Conservation (phyloP, 2,888 invertebrate species). For the Bombylius discolor region DNA sequence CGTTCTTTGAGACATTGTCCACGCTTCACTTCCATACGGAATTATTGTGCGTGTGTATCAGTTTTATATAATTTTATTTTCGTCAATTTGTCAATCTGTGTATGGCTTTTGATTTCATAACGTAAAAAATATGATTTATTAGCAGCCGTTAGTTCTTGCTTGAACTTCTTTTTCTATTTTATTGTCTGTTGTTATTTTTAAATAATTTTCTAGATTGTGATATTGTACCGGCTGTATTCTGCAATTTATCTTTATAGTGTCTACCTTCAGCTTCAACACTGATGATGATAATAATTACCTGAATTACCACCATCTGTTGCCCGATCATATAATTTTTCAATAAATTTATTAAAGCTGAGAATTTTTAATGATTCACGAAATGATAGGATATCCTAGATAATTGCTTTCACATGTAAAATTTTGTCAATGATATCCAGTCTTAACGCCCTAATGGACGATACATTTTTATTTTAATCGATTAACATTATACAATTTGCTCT, state of each 20-base stretch:
- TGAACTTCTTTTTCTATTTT: too few relatives aligned
- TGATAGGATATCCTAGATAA: slow-evolving; percentile 64
- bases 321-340: slow-evolving; percentile 54
- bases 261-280: slow-evolving; percentile 44
- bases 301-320: slow-evolving; percentile 52
- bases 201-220: slow-evolving; percentile 80
- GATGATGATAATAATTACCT: slow-evolving; percentile 48
- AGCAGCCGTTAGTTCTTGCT: too few relatives aligned
- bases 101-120: too few relatives aligned
- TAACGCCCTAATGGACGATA: slow-evolving; percentile 32
- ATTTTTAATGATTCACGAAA: slow-evolving; percentile 57
- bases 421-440: slow-evolving; percentile 64
- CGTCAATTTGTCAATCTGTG: too few relatives aligned
- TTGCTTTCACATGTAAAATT: slow-evolving; percentile 69
- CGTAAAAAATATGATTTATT: too few relatives aligned
- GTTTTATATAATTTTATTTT: too few relatives aligned
- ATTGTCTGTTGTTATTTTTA: too few relatives aligned
- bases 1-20: too few relatives aligned
- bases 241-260: slow-evolving; percentile 64
- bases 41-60: too few relatives aligned
- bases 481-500: too few relatives aligned
- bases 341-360: slow-evolving; percentile 52
- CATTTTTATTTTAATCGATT: too few relatives aligned
- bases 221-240: slow-evolving; percentile 75
- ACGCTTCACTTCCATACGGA: too few relatives aligned